These are phyloP conservation scores for Cyphomyrus plagiostoma DNA, from an alignment of 2,113 vertebrate species.

Conservation along the genomic window DNA sequence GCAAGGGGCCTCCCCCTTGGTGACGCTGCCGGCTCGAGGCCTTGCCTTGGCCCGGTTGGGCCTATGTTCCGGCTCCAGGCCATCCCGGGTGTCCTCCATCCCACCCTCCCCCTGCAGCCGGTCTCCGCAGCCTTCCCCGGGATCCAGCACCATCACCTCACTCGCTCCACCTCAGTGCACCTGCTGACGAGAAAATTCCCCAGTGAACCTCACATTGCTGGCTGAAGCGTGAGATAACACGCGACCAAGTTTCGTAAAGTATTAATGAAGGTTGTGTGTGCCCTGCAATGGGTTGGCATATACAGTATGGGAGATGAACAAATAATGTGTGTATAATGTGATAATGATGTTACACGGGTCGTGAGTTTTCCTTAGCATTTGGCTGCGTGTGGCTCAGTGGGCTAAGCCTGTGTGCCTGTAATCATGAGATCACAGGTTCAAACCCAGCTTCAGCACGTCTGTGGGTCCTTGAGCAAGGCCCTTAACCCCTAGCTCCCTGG, in stretches of 20 bases:
- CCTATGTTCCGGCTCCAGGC: conserved; percentile 35
- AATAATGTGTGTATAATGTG: background rate
- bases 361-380: background rate
- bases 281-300: background rate
- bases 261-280: background rate
- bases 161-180: conserved; percentile 26
- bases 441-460: too few species aligned
- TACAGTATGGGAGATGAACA: background rate
- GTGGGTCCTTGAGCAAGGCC: too few species aligned
- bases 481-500: too few species aligned
- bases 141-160: conserved; percentile 76
- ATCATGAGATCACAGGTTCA: too few species aligned
- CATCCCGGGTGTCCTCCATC: conserved; percentile 28
- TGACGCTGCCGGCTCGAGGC: conserved; percentile 28
- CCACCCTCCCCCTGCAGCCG: conserved; percentile 46
- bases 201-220: background rate
- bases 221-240: background rate
- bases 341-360: background rate
- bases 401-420: too few species aligned
- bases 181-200: conserved; percentile 27
- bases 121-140: conserved; percentile 64
- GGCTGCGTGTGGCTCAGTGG: too few species aligned
- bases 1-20: conserved; percentile 42
- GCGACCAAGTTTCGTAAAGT: background rate
- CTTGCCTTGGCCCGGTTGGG: conserved; percentile 30